Evolutionary conservation across 2,888 invertebrate genomes (phyloP), one percentile per base, ranked within the genome.

Genomic region (Synergus laeviventris): DNA sequence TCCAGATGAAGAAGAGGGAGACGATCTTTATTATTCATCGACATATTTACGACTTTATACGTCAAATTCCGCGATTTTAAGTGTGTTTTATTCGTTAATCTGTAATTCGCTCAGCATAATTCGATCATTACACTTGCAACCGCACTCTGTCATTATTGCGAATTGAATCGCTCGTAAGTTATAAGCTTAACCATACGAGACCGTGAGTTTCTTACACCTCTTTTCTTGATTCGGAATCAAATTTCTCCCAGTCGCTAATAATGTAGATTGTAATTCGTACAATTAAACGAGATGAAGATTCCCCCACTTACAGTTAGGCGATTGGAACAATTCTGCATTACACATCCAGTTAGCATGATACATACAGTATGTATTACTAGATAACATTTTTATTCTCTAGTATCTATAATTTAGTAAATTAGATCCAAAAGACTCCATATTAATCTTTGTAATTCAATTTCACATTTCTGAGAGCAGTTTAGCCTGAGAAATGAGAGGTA

Each of bases 31-130:
- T 78, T 81, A 78, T 81, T 79, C 79, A 78, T 76, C 70, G 75
- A 70, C 77, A 77, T 73, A 81, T 81, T 81, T 81, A 81, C 79
- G 79, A 77, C 79, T 81, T 81, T 76, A 81, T 81, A 78, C 78
- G 77, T 73, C 73, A 75, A 45, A 31, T 70, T 70, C 49, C 49
- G 36, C 79, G 74, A 79, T 81, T 81, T n/a, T 18, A n/a, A 70
- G 12, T 49, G 11, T 49, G 16, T 45, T 54, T 70, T 54, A 54
- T 70, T 36, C 36, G 0, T 36, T 54, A 54, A 70, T 70, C 36
- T 18, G 12, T 54, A 54, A 70, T 70, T 70, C n/a, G 18, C 70
- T 45, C 49, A 45, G 14, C 14, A 24, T 59, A 59, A 59, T 59
- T 59, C 14, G 18, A 56, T 21, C 21, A 59, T 59, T 59, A 59